Percentiles rank a stretch among this genome's conserved stretches.
phyloP scores from a whole-genome alignment of 2,797 vertebrate genomes.

The Odontamblyopus rebecca region DNA sequence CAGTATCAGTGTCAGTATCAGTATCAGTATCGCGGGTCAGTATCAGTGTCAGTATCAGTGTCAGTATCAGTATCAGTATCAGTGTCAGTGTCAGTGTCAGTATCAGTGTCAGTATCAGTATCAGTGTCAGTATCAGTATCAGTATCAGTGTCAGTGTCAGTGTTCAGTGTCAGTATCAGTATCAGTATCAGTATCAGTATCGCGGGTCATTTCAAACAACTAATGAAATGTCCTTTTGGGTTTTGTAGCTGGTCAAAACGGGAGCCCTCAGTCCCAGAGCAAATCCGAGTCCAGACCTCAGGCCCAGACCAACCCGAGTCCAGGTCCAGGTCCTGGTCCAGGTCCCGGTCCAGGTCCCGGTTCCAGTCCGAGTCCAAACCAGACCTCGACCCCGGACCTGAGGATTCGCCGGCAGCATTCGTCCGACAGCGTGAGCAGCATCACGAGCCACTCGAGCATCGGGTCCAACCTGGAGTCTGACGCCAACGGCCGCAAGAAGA shows the following conservation, averaged over 20 bases:
- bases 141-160: too few species aligned
- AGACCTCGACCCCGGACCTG: conserved; percentile 80
- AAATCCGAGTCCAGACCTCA: conserved; percentile 48
- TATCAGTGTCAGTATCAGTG: too few species aligned
- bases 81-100: too few species aligned
- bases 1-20: too few species aligned
- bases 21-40: too few species aligned
- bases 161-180: too few species aligned
- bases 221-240: not conserved
- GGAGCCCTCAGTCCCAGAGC: conserved; percentile 56
- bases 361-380: conserved; percentile 46
- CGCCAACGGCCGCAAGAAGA: conserved; percentile 90
- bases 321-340: conserved; percentile 21
- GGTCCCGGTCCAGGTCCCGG: conserved; percentile 39
- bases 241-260: conserved; percentile 60
- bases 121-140: too few species aligned
- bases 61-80: too few species aligned
- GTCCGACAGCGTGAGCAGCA: conserved; percentile 95
- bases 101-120: too few species aligned
- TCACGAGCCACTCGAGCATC: conserved; percentile 97
- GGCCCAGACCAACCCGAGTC: conserved; percentile 18
- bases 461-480: conserved; percentile 93
- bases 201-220: too few species aligned
- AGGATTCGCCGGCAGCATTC: conserved; percentile 95
- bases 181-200: too few species aligned